These are phyloP conservation scores for Coregonus suidteri DNA, from an alignment of 2,797 vertebrate species.

Conservation along the genomic window DNA sequence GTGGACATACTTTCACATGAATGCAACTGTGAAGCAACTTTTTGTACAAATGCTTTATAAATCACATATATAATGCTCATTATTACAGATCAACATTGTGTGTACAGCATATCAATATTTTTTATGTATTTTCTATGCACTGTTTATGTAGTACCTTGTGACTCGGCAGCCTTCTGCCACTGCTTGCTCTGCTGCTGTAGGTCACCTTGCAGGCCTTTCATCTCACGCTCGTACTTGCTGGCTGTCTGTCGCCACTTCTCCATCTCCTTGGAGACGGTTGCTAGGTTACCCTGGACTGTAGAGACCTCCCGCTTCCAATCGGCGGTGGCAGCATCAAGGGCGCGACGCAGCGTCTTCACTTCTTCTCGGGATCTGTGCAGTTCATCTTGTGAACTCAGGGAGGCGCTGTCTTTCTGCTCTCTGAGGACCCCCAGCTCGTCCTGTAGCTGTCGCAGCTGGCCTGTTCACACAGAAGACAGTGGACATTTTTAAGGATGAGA, in stretches of 20 bases:
- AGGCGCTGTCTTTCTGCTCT: conserved; percentile 82
- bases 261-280: conserved; percentile 81
- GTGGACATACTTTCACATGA: too few relatives aligned
- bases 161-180: conserved; percentile 84
- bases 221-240: conserved; percentile 85
- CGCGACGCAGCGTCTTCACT: conserved; percentile 83
- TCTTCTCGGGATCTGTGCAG: conserved; percentile 84
- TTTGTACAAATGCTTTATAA: background rate
- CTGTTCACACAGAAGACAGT: conserved; percentile 66
- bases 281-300: conserved; percentile 82
- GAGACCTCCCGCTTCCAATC: conserved; percentile 85
- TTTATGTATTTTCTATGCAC: background rate
- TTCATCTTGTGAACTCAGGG: conserved; percentile 79
- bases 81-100: background rate
- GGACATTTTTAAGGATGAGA: conserved; percentile 8
- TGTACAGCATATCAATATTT: background rate
- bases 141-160: conserved; percentile 70
- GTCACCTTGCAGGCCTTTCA: conserved; percentile 81
- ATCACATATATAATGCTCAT: background rate
- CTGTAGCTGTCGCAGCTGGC: conserved; percentile 85
- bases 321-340: conserved; percentile 81
- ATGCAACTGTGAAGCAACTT: background rate
- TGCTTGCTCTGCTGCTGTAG: conserved; percentile 89
- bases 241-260: conserved; percentile 89
- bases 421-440: conserved; percentile 83